These are phyloP conservation scores for Drosophila buzzatii DNA, from an alignment of 2,888 invertebrate genomes.

Conservation along the genomic window DNA sequence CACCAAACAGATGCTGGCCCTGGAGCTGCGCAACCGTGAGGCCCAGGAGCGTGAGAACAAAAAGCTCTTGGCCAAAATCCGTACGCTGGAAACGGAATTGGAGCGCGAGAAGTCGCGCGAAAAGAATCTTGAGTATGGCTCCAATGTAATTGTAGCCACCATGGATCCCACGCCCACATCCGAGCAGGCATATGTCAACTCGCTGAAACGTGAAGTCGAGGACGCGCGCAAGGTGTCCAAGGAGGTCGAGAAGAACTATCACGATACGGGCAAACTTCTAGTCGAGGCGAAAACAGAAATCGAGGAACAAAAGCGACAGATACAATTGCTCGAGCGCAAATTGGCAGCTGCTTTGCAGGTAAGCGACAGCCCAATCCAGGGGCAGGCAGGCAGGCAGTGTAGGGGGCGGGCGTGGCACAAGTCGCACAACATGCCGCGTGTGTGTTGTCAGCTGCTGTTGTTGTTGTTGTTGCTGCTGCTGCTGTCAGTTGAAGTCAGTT, in stretches of 20 bases:
- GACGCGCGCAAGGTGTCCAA: conserved; percentile 92
- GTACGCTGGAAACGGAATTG: conserved; percentile 92
- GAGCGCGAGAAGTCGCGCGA: conserved; percentile 88
- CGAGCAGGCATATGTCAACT: conserved; percentile 89
- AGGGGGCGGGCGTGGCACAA: conserved; percentile 18
- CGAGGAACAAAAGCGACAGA: conserved; percentile 92
- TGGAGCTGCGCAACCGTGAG: conserved; percentile 94
- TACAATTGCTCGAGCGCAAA: conserved; percentile 91
- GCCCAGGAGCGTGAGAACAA: conserved; percentile 94
- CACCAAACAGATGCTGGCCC: conserved; percentile 94
- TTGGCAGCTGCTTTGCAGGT: conserved; percentile 89
- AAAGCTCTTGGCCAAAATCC: conserved; percentile 91
- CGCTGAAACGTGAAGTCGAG: conserved; percentile 90
- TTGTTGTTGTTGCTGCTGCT: conserved; percentile 45
- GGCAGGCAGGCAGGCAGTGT: background rate
- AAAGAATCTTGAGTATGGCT: conserved; percentile 82
- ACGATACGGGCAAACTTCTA: conserved; percentile 90
- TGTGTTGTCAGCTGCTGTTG: conserved; percentile 69
- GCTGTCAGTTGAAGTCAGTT: conserved; percentile 47
- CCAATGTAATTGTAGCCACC: conserved; percentile 82
- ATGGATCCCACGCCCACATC: conserved; percentile 84
- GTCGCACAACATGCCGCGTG: conserved; percentile 40
- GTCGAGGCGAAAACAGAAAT: conserved; percentile 91
- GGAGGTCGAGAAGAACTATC: conserved; percentile 92
- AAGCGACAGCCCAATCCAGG: conserved; percentile 54